phyloP scores from a whole-genome alignment of 2,113 vertebrate genomes.

The Beaufortia kweichowensis region DNA sequence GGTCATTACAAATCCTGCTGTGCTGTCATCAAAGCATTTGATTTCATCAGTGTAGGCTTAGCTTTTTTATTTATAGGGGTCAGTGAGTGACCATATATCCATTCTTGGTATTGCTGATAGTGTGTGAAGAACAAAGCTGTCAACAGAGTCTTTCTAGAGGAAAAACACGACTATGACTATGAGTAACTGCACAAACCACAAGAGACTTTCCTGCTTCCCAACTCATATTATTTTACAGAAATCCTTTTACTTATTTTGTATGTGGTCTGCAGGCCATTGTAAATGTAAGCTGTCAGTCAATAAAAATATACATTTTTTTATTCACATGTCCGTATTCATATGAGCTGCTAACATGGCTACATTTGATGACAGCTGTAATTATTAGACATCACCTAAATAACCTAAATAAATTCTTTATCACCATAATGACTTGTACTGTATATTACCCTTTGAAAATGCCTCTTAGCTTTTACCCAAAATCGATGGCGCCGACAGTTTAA shows the following conservation, averaged over 20 bases:
- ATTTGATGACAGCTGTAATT: background rate
- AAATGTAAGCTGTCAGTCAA: too few relatives aligned
- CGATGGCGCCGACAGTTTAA: conserved; percentile 2
- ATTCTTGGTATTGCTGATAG: background rate
- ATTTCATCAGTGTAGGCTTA: background rate
- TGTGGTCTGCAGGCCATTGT: too few relatives aligned
- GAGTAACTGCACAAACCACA: background rate
- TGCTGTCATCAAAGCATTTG: background rate
- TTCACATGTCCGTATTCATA: background rate
- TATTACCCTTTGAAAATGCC: conserved; percentile 40
- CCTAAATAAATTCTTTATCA: conserved; percentile 26
- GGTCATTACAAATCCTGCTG: background rate
- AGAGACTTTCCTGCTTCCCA: background rate
- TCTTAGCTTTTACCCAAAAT: conserved; percentile 45
- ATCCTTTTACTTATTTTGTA: too few relatives aligned
- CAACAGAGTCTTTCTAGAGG: background rate
- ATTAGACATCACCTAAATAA: conserved; percentile 32
- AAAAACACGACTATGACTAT: background rate
- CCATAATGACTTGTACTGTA: conserved; percentile 42
- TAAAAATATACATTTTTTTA: background rate
- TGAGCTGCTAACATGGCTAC: background rate
- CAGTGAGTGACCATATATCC: background rate
- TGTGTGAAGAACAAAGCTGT: background rate
- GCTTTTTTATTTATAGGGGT: conserved; percentile 3
- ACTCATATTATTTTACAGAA: too few relatives aligned